Base-by-base conservation (phyloP, 2,888 invertebrate genomes). In the Thymelicus acteon region DNA sequence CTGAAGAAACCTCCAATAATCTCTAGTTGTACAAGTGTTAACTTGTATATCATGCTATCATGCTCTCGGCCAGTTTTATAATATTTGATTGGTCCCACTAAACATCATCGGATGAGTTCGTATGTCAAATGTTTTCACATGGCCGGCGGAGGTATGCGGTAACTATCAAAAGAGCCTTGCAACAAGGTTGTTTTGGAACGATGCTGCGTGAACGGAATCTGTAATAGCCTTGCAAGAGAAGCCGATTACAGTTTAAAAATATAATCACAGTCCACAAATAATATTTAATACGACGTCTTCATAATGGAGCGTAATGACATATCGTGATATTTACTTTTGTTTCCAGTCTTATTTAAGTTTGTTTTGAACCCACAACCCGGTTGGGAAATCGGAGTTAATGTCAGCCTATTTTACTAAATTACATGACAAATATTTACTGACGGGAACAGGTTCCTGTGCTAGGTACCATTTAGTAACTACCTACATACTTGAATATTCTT, bases 101-200 rank as follows among this genome's bases (percentile, higher is more conserved):
- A 62, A 39, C 52, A 60, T 48, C 57, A 60, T 74, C 57, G 60
- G 68, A 72, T 73, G 71, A 72, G 74, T 73, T 72, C 72, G 74
- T 73, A 66, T 74, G 76, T 77, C 77, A 75, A 78, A 75, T 75
- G 74, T 76, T 74, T 72, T 72, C 74, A 75, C 75, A 75, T 74
- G 76, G 75, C 73, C 74, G 73, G 62, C 72, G 73, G 73, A 47
- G 68, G 75, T 72, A 75, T 73, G 75, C 77, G 75, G 75, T 74
- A 73, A 77, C 69, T 74, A 74, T 75, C 76, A 72, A 75, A 78
- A 87, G 84, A 88, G 85, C 91, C 91, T 91, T 90, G 91, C 82
- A 75, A 79, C 91, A 90, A 92, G 92, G 92, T 87, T 91, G 88
- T 84, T 82, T 84, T 81, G 82, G 78, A 81, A 80, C 81, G 82